A percentile compares a stretch with the other conserved stretches of the same genome.
phyloP scores from a whole-genome alignment of 2,888 invertebrate genomes.

The Tigriopus californicus region DNA sequence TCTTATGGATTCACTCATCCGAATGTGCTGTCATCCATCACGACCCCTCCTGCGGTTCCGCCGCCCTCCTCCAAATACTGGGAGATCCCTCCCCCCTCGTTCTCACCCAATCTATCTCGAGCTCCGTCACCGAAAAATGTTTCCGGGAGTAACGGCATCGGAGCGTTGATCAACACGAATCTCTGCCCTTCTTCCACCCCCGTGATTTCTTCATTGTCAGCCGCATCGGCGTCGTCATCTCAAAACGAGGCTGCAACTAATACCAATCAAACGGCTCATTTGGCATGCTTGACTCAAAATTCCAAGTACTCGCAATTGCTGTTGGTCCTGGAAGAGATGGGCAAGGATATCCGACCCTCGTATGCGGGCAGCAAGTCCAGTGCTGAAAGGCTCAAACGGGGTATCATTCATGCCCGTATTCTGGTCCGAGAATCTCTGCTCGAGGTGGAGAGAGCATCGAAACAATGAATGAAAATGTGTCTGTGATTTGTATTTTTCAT shows the following conservation, averaged over 20 bases:
- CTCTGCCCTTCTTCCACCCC: not conserved
- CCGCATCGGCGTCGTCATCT: not conserved
- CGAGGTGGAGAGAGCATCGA: slow-evolving; percentile 76
- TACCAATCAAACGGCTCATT: not conserved
- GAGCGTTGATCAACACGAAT: not conserved
- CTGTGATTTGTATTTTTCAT: no score
- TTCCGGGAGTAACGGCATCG: no score
- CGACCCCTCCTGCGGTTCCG: not conserved
- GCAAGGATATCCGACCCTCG: slow-evolving; percentile 85
- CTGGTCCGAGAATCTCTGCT: slow-evolving; percentile 86
- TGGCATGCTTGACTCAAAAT: slow-evolving; percentile 23
- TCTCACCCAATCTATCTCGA: not conserved
- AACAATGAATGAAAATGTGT: no score
- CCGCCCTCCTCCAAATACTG: not conserved
- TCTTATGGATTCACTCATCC: not conserved
- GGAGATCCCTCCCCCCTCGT: not conserved
- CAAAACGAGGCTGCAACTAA: not conserved
- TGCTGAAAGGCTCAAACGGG: slow-evolving; percentile 79
- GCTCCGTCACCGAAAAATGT: not conserved
- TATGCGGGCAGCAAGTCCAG: slow-evolving; percentile 94
- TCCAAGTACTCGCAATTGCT: slow-evolving; percentile 84
- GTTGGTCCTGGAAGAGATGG: slow-evolving; percentile 87
- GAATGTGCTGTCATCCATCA: not conserved
- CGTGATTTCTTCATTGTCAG: not conserved
- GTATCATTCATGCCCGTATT: slow-evolving; percentile 85